Conservation (phyloP, 2,797 vertebrate species). For the Tenualosa thibaudeaui region DNA sequence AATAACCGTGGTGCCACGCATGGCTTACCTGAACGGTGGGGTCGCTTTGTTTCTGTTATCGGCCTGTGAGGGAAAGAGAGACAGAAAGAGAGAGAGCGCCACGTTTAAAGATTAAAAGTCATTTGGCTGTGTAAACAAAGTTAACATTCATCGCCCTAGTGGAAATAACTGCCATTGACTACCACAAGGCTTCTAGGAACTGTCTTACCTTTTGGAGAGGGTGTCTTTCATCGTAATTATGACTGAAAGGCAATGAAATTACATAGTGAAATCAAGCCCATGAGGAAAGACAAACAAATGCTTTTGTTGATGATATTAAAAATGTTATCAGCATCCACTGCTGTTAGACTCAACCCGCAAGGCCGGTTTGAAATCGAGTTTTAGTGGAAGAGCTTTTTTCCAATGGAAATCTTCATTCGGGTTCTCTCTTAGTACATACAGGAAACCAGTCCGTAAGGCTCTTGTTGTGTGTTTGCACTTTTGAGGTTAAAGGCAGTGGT, state of each 20-base stretch:
- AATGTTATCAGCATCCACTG: not conserved
- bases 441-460: not conserved
- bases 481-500: not conserved
- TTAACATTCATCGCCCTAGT: not conserved
- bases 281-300: not conserved
- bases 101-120: conserved; percentile 27
- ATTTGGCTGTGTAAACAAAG: conserved; percentile 18
- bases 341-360: not conserved
- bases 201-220: conserved; percentile 75
- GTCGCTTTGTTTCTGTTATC: conserved; percentile 69
- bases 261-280: not conserved
- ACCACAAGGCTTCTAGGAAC: not conserved
- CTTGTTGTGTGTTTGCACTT: not conserved
- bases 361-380: no score
- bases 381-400: no score
- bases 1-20: not conserved
- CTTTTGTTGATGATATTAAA: conserved; percentile 14
- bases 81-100: conserved; percentile 31
- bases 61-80: conserved; percentile 58
- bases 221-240: conserved; percentile 69
- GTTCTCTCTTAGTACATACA: no score
- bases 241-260: conserved; percentile 34
- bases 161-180: not conserved
- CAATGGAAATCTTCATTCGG: no score
- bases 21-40: conserved; percentile 73